A percentile compares a stretch with the other conserved stretches of the same genome.
phyloP scores from a whole-genome alignment of 1,140 invertebrate species.

The Medauroidea extradentata region DNA sequence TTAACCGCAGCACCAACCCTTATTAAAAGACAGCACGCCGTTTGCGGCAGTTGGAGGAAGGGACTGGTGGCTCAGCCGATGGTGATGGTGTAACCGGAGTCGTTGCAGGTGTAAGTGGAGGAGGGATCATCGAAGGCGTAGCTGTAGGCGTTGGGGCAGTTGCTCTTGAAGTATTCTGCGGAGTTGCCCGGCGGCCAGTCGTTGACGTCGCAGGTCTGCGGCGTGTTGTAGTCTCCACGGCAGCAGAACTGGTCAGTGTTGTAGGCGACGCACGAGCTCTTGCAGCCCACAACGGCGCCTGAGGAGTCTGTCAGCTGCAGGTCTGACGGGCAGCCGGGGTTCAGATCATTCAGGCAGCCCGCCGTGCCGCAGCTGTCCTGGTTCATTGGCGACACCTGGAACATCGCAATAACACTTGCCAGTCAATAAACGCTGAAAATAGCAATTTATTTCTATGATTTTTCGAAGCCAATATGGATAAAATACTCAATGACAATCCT shows the following conservation, averaged over 20 bases:
- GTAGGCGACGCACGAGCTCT: conserved; percentile 44
- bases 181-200: conserved; percentile 41
- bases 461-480: too few relatives aligned
- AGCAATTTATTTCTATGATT: too few relatives aligned
- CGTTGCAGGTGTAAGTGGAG: conserved; percentile 39
- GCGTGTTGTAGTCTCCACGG: conserved; percentile 35
- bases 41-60: too few relatives aligned
- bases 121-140: conserved; percentile 44
- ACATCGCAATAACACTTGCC: too few relatives aligned
- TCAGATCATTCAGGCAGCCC: conserved; percentile 36
- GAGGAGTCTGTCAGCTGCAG: conserved; percentile 13
- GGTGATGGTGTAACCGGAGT: conserved; percentile 8
- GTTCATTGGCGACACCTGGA: too few relatives aligned
- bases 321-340: conserved; percentile 39
- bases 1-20: too few relatives aligned
- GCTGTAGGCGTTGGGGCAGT: conserved; percentile 45
- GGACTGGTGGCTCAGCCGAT: conserved; percentile 2
- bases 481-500: too few relatives aligned
- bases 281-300: conserved; percentile 43
- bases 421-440: too few relatives aligned
- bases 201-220: conserved; percentile 34
- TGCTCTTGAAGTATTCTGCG: conserved; percentile 41
- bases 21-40: too few relatives aligned
- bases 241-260: conserved; percentile 47
- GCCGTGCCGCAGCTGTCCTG: conserved; percentile 41